Percentiles rank a stretch among this genome's conserved stretches.
Conservation (phyloP, 2,113 vertebrate genomes). For the Tragelaphus strepsiceros region DNA sequence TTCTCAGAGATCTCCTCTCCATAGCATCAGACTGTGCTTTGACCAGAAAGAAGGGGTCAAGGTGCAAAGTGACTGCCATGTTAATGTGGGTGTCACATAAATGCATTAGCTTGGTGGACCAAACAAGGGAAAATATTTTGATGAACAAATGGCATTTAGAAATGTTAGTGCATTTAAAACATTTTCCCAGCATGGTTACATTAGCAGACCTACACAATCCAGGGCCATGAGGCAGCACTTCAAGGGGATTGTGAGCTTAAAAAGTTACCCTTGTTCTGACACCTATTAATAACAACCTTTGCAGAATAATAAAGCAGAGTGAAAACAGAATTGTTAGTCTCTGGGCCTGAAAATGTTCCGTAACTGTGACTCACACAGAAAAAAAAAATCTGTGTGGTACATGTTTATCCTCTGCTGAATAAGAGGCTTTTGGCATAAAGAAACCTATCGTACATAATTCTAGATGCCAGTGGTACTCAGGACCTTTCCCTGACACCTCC, state of each 20-base stretch:
- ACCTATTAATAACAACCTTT: constrained; percentile 67
- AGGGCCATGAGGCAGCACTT: constrained; percentile 64
- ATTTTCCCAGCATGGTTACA: constrained; percentile 45
- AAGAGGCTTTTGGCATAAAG: constrained; percentile 63
- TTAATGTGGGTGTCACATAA: constrained; percentile 64
- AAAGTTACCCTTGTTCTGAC: constrained; percentile 61
- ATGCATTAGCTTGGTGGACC: constrained; percentile 64
- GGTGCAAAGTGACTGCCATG: neutral
- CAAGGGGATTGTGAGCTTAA: constrained; percentile 19
- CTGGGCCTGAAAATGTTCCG: constrained; percentile 51
- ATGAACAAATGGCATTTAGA: constrained; percentile 67
- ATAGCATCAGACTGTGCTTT: neutral
- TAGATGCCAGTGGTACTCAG: constrained; percentile 52
- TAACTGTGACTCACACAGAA: constrained; percentile 42
- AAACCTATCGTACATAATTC: constrained; percentile 69
- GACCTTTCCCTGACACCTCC: constrained; percentile 52
- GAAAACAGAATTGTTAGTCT: constrained; percentile 50
- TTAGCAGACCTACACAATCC: constrained; percentile 63
- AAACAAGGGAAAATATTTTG: constrained; percentile 65
- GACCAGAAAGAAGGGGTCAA: constrained; percentile 47
- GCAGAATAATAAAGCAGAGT: constrained; percentile 57
- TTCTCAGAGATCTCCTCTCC: neutral
- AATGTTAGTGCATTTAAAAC: constrained; percentile 49
- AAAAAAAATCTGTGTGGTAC: constrained; percentile 56
- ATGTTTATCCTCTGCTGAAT: constrained; percentile 69